phyloP scores from a whole-genome alignment of 2,797 vertebrate species.

The Anas capensis region DNA sequence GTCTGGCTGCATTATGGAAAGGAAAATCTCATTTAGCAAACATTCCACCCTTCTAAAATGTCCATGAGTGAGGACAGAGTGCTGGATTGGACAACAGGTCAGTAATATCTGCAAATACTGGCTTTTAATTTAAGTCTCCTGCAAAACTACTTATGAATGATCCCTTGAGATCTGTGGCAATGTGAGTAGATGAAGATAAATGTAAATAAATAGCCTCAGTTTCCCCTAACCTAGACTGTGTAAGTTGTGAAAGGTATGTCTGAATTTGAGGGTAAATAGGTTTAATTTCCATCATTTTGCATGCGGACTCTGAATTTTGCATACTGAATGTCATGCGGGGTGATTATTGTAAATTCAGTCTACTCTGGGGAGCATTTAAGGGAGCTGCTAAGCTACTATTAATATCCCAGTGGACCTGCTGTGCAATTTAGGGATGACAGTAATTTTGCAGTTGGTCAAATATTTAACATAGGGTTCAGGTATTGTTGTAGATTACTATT shows the following conservation, averaged over 20 bases:
- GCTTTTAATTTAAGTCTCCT: not conserved
- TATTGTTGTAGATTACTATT: not conserved
- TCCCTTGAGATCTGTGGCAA: not conserved
- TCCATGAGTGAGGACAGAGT: not conserved
- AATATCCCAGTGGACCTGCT: not conserved
- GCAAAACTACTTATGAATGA: not conserved
- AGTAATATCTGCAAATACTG: not conserved
- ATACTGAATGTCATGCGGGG: not conserved
- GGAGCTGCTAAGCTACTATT: not conserved
- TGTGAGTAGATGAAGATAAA: not conserved
- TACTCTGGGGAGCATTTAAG: not conserved
- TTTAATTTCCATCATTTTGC: not conserved
- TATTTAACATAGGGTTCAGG: not conserved
- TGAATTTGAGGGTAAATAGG: not conserved
- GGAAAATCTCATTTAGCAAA: not conserved
- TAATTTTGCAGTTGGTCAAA: constrained; percentile 15
- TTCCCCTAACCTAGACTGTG: not conserved
- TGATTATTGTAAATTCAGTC: not conserved
- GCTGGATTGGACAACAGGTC: not conserved
- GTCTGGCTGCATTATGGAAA: not conserved
- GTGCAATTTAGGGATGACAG: not conserved
- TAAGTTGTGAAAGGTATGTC: not conserved
- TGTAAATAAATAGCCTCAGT: not conserved
- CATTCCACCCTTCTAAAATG: not conserved
- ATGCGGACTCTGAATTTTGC: not conserved